A percentile compares a stretch with the other conserved stretches of the same genome.
phyloP scores from a whole-genome alignment of 2,888 invertebrate genomes.

The Cremastinae sp. region DNA sequence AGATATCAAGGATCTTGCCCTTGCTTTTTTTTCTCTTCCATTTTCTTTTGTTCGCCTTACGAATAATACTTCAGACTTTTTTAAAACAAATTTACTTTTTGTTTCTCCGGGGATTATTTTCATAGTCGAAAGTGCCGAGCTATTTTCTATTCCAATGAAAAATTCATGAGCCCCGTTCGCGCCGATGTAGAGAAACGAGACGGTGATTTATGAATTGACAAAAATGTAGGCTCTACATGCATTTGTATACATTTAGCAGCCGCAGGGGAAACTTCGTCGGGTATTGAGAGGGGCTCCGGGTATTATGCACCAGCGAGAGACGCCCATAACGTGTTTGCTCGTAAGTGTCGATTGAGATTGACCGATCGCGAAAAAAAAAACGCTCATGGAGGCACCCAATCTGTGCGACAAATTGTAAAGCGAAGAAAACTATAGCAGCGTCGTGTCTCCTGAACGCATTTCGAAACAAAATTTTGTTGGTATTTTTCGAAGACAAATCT shows the following conservation, averaged over 20 bases:
- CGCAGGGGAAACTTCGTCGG: constrained; percentile 20
- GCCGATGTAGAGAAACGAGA: constrained; percentile 20
- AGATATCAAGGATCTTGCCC: constrained; percentile 46
- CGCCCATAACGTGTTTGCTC: constrained; percentile 75
- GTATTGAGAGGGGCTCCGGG: constrained; percentile 37
- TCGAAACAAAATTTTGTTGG: too few species aligned
- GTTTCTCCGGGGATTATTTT: constrained; percentile 14
- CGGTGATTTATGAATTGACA: constrained; percentile 2
- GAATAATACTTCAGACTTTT: too few species aligned
- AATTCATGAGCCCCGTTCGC: not conserved
- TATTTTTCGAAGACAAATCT: too few species aligned
- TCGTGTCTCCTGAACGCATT: too few species aligned
- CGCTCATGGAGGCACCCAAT: not conserved
- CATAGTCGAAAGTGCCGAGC: too few species aligned
- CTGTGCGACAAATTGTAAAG: constrained; percentile 23
- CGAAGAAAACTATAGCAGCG: constrained; percentile 2
- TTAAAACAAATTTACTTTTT: constrained; percentile 49
- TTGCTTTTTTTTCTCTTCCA: constrained; percentile 35
- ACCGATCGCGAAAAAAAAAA: constrained; percentile 44
- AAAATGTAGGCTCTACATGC: not conserved
- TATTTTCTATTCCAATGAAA: too few species aligned
- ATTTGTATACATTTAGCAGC: constrained; percentile 8
- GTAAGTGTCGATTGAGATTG: constrained; percentile 55
- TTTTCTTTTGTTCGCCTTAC: not conserved
- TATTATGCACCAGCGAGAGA: constrained; percentile 73